Evolutionary conservation across 2,797 vertebrate genomes (phyloP).

Genomic region (Epinephelus malabaricus): DNA sequence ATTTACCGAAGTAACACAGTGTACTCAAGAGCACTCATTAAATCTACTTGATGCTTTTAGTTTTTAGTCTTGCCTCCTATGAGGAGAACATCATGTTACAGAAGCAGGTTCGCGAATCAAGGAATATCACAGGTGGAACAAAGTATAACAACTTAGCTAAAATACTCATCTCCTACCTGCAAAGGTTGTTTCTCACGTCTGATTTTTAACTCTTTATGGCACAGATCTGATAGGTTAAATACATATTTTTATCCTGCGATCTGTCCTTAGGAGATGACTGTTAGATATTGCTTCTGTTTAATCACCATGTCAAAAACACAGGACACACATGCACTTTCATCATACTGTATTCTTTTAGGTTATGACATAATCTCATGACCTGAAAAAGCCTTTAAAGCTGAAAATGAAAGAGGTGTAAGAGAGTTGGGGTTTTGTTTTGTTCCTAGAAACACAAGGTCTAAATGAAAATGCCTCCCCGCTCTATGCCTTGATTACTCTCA

Average conservation of each 20-base stretch:
- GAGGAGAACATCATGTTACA: conserved; percentile 52
- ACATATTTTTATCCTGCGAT: background rate
- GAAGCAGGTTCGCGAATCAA: conserved; percentile 12
- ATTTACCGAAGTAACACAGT: conserved; percentile 21
- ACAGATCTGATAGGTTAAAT: background rate
- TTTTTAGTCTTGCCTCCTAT: background rate
- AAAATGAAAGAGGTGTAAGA: background rate
- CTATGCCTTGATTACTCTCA: background rate
- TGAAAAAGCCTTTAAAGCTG: background rate
- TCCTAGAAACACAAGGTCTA: background rate
- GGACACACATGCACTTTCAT: background rate
- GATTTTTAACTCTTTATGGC: background rate
- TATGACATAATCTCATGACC: no score
- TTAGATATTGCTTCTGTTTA: background rate
- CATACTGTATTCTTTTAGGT: no score
- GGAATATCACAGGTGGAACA: conserved; percentile 32
- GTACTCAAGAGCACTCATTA: conserved; percentile 18
- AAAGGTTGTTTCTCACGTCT: background rate
- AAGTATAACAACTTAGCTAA: conserved; percentile 16
- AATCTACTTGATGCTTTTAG: no score
- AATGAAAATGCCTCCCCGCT: background rate
- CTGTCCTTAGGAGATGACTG: background rate
- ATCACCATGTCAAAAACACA: background rate
- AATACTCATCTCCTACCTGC: background rate
- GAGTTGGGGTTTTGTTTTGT: background rate